Percentiles rank a stretch among this genome's conserved stretches.
Evolutionary conservation across 1,140 invertebrate genomes (phyloP).

Genomic region (Caerostris darwini): DNA sequence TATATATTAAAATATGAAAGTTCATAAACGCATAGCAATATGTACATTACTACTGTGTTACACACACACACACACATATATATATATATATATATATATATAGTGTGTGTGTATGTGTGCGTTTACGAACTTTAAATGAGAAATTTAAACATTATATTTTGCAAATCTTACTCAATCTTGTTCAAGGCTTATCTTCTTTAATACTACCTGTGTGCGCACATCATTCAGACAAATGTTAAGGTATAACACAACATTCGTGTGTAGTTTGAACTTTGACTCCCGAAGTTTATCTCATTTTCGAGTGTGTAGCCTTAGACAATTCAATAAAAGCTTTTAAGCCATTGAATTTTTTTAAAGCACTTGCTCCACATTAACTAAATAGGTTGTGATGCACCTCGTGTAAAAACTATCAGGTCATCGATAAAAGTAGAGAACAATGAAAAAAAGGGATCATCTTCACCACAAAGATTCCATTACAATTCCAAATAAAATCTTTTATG

Average conservation of each 20-base stretch:
- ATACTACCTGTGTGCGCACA: background rate
- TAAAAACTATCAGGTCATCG: conserved; percentile 35
- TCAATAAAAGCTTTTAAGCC: background rate
- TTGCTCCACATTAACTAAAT: conserved; percentile 62
- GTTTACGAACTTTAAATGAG: background rate
- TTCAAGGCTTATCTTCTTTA: background rate
- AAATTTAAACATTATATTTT: background rate
- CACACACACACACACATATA: too few relatives aligned
- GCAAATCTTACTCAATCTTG: background rate
- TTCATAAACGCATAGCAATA: too few relatives aligned
- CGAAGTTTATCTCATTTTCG: background rate
- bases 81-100: too few relatives aligned
- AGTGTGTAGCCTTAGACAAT: background rate
- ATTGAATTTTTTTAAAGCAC: conserved; percentile 27
- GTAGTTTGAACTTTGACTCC: conserved; percentile 38
- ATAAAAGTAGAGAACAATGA: conserved; percentile 68
- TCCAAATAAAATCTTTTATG: conserved; percentile 60
- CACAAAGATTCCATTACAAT: conserved; percentile 21
- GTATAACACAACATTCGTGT: background rate
- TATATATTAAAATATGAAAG: too few relatives aligned
- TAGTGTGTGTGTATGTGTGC: too few relatives aligned
- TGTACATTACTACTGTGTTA: too few relatives aligned
- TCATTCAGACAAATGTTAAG: background rate
- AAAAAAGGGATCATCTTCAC: conserved; percentile 8
- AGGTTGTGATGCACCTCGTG: conserved; percentile 58